A percentile compares a stretch with the other conserved stretches of the same genome.
phyloP scores from a whole-genome alignment of 2,797 vertebrate genomes.

The Amphiprion clarkii region DNA sequence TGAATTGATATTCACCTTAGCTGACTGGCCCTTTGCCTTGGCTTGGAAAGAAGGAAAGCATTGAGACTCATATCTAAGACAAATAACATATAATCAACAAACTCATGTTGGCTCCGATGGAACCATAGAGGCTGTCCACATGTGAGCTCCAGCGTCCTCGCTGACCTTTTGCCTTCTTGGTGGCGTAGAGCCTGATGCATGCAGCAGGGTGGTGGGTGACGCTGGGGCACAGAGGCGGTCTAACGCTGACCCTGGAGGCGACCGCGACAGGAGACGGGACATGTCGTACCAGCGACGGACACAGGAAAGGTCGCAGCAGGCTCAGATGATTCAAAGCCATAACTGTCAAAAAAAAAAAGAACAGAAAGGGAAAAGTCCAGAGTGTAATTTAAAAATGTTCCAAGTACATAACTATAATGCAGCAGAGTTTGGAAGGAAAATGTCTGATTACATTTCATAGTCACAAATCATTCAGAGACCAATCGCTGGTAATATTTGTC shows the following conservation, averaged over 20 bases:
- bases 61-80: constrained; percentile 34
- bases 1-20: constrained; percentile 91
- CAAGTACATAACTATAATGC: background rate
- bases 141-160: constrained; percentile 16
- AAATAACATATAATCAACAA: constrained; percentile 46
- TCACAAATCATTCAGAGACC: constrained; percentile 7
- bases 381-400: background rate
- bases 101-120: constrained; percentile 3
- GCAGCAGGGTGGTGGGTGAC: constrained; percentile 36
- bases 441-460: background rate
- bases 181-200: constrained; percentile 87
- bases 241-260: constrained; percentile 26
- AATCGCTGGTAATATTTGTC: background rate
- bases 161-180: constrained; percentile 92
- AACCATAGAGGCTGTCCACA: background rate
- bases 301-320: constrained; percentile 78
- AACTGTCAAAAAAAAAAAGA: constrained; percentile 37
- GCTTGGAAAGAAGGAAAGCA: constrained; percentile 74
- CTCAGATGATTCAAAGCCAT: constrained; percentile 84
- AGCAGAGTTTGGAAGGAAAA: background rate
- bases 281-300: constrained; percentile 41
- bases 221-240: constrained; percentile 27
- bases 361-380: background rate
- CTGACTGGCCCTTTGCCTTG: constrained; percentile 90
- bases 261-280: constrained; percentile 48